phyloP scores from a whole-genome alignment of 2,888 invertebrate species.

The Scrobipalpa costella region DNA sequence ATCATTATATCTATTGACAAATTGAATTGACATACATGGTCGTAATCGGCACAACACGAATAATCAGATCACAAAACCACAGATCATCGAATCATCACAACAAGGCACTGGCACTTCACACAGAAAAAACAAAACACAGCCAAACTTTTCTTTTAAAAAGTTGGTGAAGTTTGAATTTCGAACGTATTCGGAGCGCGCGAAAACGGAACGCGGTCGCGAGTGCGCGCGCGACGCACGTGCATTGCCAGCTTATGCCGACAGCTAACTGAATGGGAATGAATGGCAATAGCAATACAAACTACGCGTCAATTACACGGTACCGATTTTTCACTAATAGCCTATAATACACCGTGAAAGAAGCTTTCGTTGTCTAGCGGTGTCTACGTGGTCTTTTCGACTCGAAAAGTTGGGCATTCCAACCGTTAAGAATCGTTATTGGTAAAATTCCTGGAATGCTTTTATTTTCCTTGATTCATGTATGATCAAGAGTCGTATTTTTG shows the following conservation, averaged over 20 bases:
- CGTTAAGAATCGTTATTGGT: background rate
- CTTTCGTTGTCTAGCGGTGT: background rate
- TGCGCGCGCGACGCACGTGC: constrained; percentile 78
- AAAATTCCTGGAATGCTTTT: no score
- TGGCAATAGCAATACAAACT: constrained; percentile 66
- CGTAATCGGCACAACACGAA: constrained; percentile 43
- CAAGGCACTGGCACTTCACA: constrained; percentile 20
- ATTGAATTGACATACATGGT: constrained; percentile 44
- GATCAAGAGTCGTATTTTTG: no score
- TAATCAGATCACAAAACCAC: constrained; percentile 38
- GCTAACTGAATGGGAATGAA: constrained; percentile 71
- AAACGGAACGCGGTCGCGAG: constrained; percentile 44
- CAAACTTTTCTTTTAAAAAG: constrained; percentile 5
- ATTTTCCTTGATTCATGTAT: no score
- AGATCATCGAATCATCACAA: background rate
- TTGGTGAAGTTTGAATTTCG: constrained; percentile 34
- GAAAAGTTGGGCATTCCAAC: background rate
- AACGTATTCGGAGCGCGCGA: constrained; percentile 57
- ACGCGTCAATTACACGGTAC: constrained; percentile 66
- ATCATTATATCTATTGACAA: constrained; percentile 43
- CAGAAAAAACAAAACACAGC: constrained; percentile 21
- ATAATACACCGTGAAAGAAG: constrained; percentile 39
- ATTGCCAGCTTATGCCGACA: constrained; percentile 71
- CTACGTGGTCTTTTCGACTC: background rate
- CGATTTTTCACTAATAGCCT: constrained; percentile 67